Evolutionary conservation across 30 jellyfish, hydroid and myxozoan genomes (phyloP).

Genomic region (Turritopsis rubra): DNA sequence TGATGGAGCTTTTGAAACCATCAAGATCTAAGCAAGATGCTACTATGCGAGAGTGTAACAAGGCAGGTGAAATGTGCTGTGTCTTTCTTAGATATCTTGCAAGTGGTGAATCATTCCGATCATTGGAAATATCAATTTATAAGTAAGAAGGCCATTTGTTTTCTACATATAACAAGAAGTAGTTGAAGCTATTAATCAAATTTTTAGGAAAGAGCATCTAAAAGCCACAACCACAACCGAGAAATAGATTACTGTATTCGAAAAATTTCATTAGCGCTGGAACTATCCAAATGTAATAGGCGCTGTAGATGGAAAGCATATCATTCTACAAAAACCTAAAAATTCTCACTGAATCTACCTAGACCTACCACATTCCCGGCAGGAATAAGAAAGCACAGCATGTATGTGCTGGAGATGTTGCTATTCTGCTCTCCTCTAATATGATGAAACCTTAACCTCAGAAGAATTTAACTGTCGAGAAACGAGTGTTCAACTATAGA

Average conservation of each 20-base stretch:
- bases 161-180: conserved; percentile 17
- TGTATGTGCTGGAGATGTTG: background rate
- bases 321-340: background rate
- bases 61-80: conserved; percentile 24
- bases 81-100: background rate
- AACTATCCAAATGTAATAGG: background rate
- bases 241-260: conserved; percentile 3
- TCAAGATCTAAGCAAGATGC: conserved; percentile 24
- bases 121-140: conserved; percentile 14
- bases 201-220: background rate
- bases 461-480: background rate
- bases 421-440: background rate
- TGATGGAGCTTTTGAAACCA: conserved; percentile 24
- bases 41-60: conserved; percentile 23
- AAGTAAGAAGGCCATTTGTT: conserved; percentile 28
- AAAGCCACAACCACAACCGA: conserved; percentile 18
- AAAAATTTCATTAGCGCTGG: conserved; percentile 16
- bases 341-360: background rate
- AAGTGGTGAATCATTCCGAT: conserved; percentile 31
- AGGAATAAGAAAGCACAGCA: background rate
- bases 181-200: background rate
- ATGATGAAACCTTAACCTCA: background rate
- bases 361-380: background rate
- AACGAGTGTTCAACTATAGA: background rate
- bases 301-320: background rate